These are phyloP conservation scores for Drosophila littoralis DNA, from an alignment of 1,140 invertebrate genomes.

Conservation along the genomic window DNA sequence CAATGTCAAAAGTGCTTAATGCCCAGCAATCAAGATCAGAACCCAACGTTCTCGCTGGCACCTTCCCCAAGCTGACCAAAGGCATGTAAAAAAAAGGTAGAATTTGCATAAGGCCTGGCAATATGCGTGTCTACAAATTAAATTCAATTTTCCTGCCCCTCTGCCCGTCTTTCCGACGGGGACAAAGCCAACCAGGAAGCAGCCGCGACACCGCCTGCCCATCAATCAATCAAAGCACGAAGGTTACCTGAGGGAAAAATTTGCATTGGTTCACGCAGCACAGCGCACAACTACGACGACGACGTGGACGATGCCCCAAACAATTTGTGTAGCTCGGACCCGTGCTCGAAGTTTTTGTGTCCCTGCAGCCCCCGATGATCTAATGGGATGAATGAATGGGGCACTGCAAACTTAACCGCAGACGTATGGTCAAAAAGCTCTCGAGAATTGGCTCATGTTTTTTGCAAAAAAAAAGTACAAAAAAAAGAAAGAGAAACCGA, in stretches of 20 bases:
- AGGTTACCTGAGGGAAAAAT: slow-evolving; percentile 79
- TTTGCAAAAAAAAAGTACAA: slow-evolving; percentile 33
- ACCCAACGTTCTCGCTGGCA: slow-evolving; percentile 2
- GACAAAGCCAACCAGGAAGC: slow-evolving; percentile 27
- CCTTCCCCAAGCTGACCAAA: slow-evolving; percentile 32
- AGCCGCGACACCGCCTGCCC: slow-evolving; percentile 60
- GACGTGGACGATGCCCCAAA: slow-evolving; percentile 57
- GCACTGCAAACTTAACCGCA: slow-evolving; percentile 71
- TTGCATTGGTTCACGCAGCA: slow-evolving; percentile 77
- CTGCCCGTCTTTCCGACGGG: too few species aligned
- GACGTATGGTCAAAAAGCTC: slow-evolving; percentile 77
- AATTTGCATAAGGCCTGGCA: slow-evolving; percentile 65
- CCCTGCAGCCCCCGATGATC: slow-evolving; percentile 30
- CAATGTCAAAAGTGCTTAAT: slow-evolving; percentile 80
- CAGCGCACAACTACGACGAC: slow-evolving; percentile 15
- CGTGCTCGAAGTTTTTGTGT: slow-evolving; percentile 20
- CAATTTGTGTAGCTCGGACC: slow-evolving; percentile 61
- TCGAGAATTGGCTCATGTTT: slow-evolving; percentile 77
- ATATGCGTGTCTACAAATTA: slow-evolving; percentile 76
- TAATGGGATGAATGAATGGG: slow-evolving; percentile 49
- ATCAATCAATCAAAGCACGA: slow-evolving; percentile 81
- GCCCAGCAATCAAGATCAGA: slow-evolving; percentile 61
- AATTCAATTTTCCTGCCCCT: slow-evolving; percentile 70
- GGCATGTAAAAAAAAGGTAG: slow-evolving; percentile 46
- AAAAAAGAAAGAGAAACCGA: slow-evolving; percentile 26